Evolutionary conservation across 2,113 vertebrate genomes (phyloP).

Genomic region (Tyto alba): DNA sequence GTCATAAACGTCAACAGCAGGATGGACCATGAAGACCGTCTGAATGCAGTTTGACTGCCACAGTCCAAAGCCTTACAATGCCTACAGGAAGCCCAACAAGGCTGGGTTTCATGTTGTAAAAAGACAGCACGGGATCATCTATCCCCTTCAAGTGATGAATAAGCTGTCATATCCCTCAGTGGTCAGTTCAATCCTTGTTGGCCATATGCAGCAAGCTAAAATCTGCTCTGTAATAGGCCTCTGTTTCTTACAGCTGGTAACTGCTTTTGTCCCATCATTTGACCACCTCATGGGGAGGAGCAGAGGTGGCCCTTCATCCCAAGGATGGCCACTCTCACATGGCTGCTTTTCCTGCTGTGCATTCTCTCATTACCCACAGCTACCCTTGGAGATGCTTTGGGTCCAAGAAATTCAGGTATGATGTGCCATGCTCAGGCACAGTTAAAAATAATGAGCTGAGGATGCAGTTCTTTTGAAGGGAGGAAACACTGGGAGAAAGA

Average conservation of each 20-base stretch:
- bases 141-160: neutral
- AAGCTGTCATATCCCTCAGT: constrained; percentile 20
- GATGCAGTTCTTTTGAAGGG: neutral
- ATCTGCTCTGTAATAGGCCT: neutral
- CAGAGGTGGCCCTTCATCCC: neutral
- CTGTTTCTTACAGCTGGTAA: neutral
- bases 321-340: neutral
- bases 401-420: neutral
- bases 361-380: neutral
- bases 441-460: neutral
- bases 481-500: neutral
- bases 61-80: neutral
- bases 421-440: neutral
- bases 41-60: neutral
- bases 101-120: neutral
- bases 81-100: neutral
- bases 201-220: neutral
- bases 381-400: neutral
- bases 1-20: neutral
- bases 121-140: neutral
- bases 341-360: neutral
- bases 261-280: neutral
- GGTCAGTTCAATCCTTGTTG: neutral
- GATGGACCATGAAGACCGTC: neutral
- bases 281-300: neutral